Conservation (phyloP, 2,113 vertebrate genomes). For the Indicator maculatus region DNA sequence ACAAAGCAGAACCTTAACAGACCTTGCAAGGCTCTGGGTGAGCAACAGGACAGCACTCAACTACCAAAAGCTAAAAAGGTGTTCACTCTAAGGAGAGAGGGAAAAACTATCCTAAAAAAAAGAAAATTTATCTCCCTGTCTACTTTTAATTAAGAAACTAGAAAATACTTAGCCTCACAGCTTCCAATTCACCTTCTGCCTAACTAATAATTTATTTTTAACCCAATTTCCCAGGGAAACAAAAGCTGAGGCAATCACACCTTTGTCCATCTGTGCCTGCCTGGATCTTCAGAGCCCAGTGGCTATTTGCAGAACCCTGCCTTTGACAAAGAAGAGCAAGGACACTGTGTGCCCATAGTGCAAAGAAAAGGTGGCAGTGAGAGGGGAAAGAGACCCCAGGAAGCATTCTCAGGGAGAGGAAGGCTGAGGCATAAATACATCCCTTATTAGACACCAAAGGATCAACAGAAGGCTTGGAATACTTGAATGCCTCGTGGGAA, state of each 20-base stretch:
- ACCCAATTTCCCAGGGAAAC: neutral
- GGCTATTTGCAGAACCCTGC: neutral
- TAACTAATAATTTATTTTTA: neutral
- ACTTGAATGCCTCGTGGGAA: slow-evolving; percentile 5
- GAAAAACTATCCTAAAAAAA: neutral
- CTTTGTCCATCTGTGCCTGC: neutral
- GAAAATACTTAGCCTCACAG: neutral
- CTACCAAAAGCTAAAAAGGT: neutral
- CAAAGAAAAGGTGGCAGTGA: neutral
- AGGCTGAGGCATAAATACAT: neutral
- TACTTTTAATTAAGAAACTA: neutral
- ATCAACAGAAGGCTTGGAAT: slow-evolving; percentile 42
- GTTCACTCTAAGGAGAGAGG: fast-evolving
- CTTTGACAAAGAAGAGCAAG: neutral
- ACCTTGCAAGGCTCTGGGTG: neutral
- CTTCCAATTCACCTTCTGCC: neutral
- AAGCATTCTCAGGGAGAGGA: neutral
- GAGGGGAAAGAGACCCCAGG: neutral
- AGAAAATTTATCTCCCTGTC: neutral
- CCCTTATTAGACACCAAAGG: neutral
- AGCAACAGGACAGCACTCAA: neutral
- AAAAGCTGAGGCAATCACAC: neutral
- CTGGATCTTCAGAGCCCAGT: neutral
- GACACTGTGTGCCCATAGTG: neutral
- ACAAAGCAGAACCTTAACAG: neutral